Evolutionary conservation across 1,140 invertebrate genomes (phyloP).

Genomic region (Pseudomyrmex gracilis): DNA sequence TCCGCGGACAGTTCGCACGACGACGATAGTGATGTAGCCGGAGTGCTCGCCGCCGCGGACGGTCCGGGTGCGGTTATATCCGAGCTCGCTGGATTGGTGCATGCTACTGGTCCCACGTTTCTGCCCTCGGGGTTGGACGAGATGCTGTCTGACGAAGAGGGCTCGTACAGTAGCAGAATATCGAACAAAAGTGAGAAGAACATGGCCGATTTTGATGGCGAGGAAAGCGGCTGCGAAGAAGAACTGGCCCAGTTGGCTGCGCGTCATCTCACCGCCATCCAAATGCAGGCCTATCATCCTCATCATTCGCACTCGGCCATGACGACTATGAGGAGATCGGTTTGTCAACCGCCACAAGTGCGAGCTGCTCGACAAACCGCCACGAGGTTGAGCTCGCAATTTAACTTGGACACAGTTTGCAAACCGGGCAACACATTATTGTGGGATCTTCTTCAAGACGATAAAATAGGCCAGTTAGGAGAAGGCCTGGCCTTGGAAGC

Average conservation of each 20-base stretch:
- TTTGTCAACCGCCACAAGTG: constrained; percentile 77
- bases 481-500: constrained; percentile 96
- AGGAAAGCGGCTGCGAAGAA: constrained; percentile 95
- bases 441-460: constrained; percentile 97
- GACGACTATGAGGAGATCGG: constrained; percentile 75
- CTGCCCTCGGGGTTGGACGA: constrained; percentile 86
- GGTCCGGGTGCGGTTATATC: constrained; percentile 84
- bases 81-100: constrained; percentile 85
- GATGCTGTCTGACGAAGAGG: constrained; percentile 90
- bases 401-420: constrained; percentile 93
- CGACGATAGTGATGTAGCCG: constrained; percentile 82
- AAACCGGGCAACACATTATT: constrained; percentile 95
- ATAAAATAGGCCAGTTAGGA: constrained; percentile 93
- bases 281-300: constrained; percentile 84
- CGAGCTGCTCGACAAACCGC: constrained; percentile 75
- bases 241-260: constrained; percentile 93
- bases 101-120: constrained; percentile 79
- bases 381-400: constrained; percentile 85
- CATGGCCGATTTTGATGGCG: constrained; percentile 97
- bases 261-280: constrained; percentile 84
- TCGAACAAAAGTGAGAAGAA: constrained; percentile 98
- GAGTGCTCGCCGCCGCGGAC: constrained; percentile 77
- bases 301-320: constrained; percentile 80
- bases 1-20: constrained; percentile 83
- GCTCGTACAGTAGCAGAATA: constrained; percentile 94